Evolutionary conservation across 2,113 vertebrate genomes (phyloP), one percentile per base, ranked within the genome.

Genomic region (Anguilla rostrata): DNA sequence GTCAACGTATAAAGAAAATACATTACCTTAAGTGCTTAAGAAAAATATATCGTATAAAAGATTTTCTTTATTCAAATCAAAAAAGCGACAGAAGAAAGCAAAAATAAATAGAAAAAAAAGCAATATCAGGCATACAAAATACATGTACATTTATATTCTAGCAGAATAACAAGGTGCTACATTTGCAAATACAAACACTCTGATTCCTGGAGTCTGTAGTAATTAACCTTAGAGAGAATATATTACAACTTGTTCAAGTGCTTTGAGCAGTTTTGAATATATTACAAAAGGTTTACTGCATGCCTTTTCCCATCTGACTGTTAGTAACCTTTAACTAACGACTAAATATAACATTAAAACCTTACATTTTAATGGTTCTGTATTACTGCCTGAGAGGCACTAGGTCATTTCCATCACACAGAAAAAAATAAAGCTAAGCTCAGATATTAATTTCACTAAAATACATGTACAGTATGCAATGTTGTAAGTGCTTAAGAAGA

Each of bases 231-330:
- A 53, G 5, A 60, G 85, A 82, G 86, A 94, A 95, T 92, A 95
- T 92, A 89, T 93, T 93, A 95, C 92, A 95, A 92, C 92, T 91
- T 78, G 84, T 87, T 89, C 20, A 86, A 91, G 85, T 89, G 83
- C 88, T 88, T 29, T 60, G 88, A 89, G 85, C 87, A 87, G 46
- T 85, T 79, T 49, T 86, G 88, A 86, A 53, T 89, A 53, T 85
- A 46, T 79, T 88, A 87, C 53, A 49, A 71, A 81, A 84, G 81
- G 60, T 87, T 81, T 79, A 56, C 43, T 85, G 84, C 84, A 78
- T 83, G 15, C 41, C 8, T 49, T 78, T 12, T 60, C 83, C 57
- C 78, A 49, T 53, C 11, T 43, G 83, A 81, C 29, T 26, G 63
- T 40, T 56, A 40, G 15, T 56, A 85, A 26, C 40, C 46, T 87